phyloP scores from a whole-genome alignment of 2,888 invertebrate species.

The Doris montereyensis region DNA sequence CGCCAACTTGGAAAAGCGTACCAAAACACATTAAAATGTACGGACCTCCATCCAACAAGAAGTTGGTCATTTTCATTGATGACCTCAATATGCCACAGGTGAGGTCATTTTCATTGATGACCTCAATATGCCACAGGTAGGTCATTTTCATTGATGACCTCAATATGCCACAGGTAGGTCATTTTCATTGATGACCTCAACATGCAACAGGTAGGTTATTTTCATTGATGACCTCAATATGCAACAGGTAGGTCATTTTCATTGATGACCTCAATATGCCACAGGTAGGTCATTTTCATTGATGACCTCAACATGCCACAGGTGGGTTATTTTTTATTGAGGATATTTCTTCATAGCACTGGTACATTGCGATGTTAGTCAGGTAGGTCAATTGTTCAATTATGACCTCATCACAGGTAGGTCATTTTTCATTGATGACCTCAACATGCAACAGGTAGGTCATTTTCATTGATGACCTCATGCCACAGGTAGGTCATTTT shows the following conservation, averaged over 20 bases:
- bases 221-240: too few relatives aligned
- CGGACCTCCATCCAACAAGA: constrained; percentile 91
- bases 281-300: constrained; percentile 88
- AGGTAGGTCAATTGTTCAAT: not conserved
- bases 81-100: constrained; percentile 96
- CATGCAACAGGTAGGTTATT: too few relatives aligned
- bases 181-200: too few relatives aligned
- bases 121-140: too few relatives aligned
- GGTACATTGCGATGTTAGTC: not conserved
- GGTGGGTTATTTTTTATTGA: constrained; percentile 75
- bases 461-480: too few relatives aligned
- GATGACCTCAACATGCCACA: constrained; percentile 97
- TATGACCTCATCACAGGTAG: too few relatives aligned
- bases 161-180: constrained; percentile 88
- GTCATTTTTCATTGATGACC: too few relatives aligned
- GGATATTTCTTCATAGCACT: not conserved
- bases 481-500: constrained; percentile 81
- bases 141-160: too few relatives aligned
- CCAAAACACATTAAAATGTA: constrained; percentile 91
- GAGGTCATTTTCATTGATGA: not conserved
- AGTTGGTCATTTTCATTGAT: constrained; percentile 90
- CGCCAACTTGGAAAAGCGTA: constrained; percentile 89
- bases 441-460: too few relatives aligned
- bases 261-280: constrained; percentile 98
- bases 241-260: constrained; percentile 90